These are phyloP conservation scores for Aporophyla lueneburgensis DNA, from an alignment of 2,888 invertebrate genomes.

Conservation along the genomic window DNA sequence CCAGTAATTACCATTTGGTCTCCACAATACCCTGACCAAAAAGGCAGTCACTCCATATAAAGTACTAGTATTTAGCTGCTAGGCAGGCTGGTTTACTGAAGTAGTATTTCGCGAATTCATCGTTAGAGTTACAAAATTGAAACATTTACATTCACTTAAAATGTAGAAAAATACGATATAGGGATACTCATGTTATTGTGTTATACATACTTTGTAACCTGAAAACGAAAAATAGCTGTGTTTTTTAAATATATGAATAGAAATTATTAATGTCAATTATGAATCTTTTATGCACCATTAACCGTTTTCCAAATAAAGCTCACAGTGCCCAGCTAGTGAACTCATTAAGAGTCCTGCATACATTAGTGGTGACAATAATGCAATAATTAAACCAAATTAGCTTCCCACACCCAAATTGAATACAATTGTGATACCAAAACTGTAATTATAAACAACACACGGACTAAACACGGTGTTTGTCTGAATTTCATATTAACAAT, in stretches of 20 bases:
- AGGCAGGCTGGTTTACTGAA: too few relatives aligned
- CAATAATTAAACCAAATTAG: slow-evolving; percentile 31
- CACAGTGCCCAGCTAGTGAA: slow-evolving; percentile 9
- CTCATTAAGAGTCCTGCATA: slow-evolving; percentile 24
- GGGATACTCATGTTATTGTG: too few relatives aligned
- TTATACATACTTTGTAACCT: too few relatives aligned
- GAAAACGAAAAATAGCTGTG: background rate
- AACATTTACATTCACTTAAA: too few relatives aligned
- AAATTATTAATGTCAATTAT: background rate
- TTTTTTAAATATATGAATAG: background rate
- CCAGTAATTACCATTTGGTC: too few relatives aligned
- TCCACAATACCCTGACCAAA: too few relatives aligned
- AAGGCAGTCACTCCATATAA: too few relatives aligned
- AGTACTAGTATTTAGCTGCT: too few relatives aligned
- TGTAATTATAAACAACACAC: slow-evolving; percentile 46
- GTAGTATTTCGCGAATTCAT: background rate
- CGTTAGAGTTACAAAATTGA: background rate
- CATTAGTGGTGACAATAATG: slow-evolving; percentile 31
- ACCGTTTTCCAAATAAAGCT: slow-evolving; percentile 4
- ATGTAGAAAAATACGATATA: too few relatives aligned
- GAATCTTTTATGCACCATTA: background rate
- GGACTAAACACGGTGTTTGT: background rate
- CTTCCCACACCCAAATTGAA: slow-evolving; percentile 32
- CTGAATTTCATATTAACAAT: slow-evolving; percentile 27
- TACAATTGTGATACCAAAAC: slow-evolving; percentile 10